Evolutionary conservation across 2,888 invertebrate species (phyloP).

Genomic region (Oligia strigilis): DNA sequence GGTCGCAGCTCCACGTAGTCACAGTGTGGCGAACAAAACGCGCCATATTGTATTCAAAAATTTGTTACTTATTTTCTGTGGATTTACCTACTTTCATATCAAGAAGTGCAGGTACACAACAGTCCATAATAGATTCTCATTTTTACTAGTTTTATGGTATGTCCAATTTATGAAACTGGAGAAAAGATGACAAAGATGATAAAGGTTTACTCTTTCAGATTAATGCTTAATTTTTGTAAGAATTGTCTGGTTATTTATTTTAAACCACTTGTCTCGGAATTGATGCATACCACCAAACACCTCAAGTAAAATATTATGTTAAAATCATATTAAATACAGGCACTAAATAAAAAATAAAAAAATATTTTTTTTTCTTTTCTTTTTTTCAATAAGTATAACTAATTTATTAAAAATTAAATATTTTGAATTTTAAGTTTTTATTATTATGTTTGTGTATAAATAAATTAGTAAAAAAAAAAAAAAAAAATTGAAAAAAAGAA

Average conservation of each 20-base stretch:
- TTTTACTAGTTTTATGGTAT: not conserved
- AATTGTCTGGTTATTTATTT: not conserved
- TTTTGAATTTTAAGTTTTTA: too few relatives aligned
- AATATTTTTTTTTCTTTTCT: too few relatives aligned
- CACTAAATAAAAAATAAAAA: too few relatives aligned
- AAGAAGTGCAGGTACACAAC: not conserved
- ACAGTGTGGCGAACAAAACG: constrained; percentile 52
- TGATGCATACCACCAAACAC: not conserved
- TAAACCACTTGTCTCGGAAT: too few relatives aligned
- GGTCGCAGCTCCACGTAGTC: constrained; percentile 16
- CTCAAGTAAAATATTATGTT: not conserved
- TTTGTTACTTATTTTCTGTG: constrained; percentile 46
- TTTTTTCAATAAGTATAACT: too few relatives aligned
- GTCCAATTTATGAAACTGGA: not conserved
- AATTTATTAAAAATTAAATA: too few relatives aligned
- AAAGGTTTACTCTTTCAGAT: not conserved
- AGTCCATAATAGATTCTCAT: not conserved
- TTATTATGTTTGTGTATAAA: too few relatives aligned
- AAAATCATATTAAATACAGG: too few relatives aligned
- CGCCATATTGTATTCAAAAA: constrained; percentile 41
- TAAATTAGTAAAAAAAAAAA: too few relatives aligned
- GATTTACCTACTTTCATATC: constrained; percentile 32
- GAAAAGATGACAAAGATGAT: not conserved
- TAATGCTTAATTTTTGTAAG: not conserved
- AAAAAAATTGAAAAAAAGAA: too few relatives aligned